Conservation (phyloP, 1,140 invertebrate species). For the Diachasma alloeum region DNA sequence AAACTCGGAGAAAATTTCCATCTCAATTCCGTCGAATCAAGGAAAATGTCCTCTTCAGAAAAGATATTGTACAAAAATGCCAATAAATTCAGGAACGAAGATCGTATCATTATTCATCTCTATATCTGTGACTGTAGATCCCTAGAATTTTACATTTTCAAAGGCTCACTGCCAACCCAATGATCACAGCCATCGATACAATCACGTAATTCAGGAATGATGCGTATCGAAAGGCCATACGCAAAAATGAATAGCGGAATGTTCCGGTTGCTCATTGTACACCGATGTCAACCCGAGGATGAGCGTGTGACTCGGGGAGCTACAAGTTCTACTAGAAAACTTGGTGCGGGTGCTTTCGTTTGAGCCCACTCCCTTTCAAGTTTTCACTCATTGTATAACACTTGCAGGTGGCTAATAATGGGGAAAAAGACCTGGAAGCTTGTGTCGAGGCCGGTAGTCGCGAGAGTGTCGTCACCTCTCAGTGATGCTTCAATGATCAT, state of each 20-base stretch:
- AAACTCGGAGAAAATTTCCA: too few species aligned
- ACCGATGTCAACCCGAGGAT: background rate
- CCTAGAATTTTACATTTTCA: background rate
- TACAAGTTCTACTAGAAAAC: conserved; percentile 10
- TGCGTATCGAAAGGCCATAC: conserved; percentile 23
- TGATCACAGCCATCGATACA: conserved; percentile 25
- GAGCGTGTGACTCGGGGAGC: background rate
- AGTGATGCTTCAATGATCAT: conserved; percentile 45
- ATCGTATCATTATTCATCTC: background rate
- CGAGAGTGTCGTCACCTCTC: conserved; percentile 52
- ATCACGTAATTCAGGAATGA: conserved; percentile 18
- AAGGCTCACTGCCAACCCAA: background rate
- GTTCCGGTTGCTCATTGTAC: conserved; percentile 6
- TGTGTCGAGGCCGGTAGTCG: conserved; percentile 46
- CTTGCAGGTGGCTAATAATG: conserved; percentile 17
- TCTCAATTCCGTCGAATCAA: too few species aligned
- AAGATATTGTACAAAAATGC: background rate
- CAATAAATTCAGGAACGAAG: background rate
- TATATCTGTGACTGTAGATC: background rate
- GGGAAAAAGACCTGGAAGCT: conserved; percentile 1
- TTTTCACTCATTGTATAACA: conserved; percentile 33
- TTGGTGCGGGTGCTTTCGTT: conserved; percentile 14
- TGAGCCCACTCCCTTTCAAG: background rate
- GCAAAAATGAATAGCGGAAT: background rate
- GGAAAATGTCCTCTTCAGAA: background rate